Percentiles rank a stretch among this genome's conserved stretches.
These are phyloP conservation scores for Myocastor coypus DNA, from an alignment of 2,113 vertebrate species.

Conservation along the genomic window DNA sequence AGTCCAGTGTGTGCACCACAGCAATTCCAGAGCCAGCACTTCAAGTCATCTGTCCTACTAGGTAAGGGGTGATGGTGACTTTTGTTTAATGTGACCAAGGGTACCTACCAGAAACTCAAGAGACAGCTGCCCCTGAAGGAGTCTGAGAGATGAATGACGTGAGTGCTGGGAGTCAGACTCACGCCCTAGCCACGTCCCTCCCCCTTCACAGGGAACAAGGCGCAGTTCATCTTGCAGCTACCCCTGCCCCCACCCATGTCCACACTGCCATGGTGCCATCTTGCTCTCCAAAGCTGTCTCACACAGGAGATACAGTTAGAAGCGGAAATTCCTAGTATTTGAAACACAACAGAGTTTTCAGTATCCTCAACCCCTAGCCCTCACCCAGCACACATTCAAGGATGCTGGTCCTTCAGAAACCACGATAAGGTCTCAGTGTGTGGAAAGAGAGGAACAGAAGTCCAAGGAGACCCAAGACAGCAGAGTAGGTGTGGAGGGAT, in stretches of 20 bases:
- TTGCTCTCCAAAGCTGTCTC: neutral
- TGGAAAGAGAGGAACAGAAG: fast-evolving
- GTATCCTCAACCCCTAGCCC: neutral
- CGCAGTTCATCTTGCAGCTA: neutral
- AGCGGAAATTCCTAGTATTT: neutral
- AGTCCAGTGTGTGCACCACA: neutral
- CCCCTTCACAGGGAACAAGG: neutral
- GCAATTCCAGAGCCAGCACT: neutral
- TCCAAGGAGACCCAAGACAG: fast-evolving
- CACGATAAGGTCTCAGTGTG: neutral
- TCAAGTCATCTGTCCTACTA: neutral
- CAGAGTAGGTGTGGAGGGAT: fast-evolving
- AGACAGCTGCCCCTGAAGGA: neutral
- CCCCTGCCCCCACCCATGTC: fast-evolving
- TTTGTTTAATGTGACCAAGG: neutral
- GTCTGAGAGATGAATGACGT: constrained; percentile 71
- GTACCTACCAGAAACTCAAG: constrained; percentile 18
- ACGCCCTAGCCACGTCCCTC: constrained; percentile 72
- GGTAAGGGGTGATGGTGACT: neutral
- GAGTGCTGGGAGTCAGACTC: constrained; percentile 38
- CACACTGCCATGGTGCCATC: fast-evolving
- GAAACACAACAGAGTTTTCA: neutral
- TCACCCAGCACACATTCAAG: neutral
- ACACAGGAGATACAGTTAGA: neutral
- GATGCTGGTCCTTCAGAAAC: neutral